phyloP scores from a whole-genome alignment of 2,113 vertebrate species.

The Cheirogaleus medius region DNA sequence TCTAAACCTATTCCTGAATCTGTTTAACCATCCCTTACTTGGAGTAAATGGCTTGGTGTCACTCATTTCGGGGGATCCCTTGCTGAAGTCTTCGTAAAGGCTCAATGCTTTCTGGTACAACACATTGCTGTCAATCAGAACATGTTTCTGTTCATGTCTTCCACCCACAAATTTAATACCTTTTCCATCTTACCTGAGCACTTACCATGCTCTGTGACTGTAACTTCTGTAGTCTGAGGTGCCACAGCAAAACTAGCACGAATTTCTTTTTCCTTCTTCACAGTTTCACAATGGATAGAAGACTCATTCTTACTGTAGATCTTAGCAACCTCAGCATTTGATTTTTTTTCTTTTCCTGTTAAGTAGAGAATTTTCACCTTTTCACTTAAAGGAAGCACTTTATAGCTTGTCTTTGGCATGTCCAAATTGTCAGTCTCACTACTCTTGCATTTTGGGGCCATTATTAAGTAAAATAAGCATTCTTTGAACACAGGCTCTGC shows the following conservation, averaged over 20 bases:
- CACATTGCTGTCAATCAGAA: neutral
- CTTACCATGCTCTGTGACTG: neutral
- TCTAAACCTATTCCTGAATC: neutral
- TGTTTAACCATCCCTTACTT: neutral
- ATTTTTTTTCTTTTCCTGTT: neutral
- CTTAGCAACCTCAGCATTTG: neutral
- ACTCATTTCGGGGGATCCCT: neutral
- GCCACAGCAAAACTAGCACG: neutral
- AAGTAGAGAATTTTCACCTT: neutral
- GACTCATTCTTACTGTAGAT: neutral
- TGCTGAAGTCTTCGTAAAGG: neutral
- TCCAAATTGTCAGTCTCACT: neutral
- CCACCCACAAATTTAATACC: neutral
- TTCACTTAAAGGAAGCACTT: neutral
- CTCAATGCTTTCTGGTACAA: neutral
- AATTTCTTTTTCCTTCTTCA: neutral
- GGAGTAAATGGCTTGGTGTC: neutral
- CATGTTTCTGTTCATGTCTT: neutral
- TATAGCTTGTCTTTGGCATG: neutral
- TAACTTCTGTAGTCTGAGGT: neutral
- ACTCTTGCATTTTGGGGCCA: neutral
- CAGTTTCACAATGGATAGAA: neutral
- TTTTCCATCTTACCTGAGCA: neutral
- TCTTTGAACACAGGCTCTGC: neutral
- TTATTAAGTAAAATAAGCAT: neutral